Evolutionary conservation across 2,797 vertebrate species (phyloP).

Genomic region (Distichodus sexfasciatus): DNA sequence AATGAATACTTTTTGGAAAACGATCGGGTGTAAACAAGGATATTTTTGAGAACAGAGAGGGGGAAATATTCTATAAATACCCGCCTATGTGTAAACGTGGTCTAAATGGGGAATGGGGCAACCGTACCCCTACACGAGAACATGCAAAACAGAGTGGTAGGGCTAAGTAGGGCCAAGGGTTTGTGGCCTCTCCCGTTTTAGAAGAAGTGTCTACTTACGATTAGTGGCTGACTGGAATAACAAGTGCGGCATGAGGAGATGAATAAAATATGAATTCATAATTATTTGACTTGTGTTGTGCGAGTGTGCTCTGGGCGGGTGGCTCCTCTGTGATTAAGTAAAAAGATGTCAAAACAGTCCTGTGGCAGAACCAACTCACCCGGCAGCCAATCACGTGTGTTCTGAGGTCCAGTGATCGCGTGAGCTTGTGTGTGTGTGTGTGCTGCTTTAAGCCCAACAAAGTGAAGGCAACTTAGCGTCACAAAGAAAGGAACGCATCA

Average conservation of each 20-base stretch:
- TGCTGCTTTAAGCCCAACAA: background rate
- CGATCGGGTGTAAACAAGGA: no score
- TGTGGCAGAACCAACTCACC: slow-evolving; percentile 31
- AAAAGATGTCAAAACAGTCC: slow-evolving; percentile 28
- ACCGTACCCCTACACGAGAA: no score
- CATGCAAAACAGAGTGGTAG: no score
- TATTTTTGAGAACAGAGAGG: no score
- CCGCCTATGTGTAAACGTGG: no score
- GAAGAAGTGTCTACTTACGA: slow-evolving; percentile 26
- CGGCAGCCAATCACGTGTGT: slow-evolving; percentile 28
- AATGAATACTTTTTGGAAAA: no score
- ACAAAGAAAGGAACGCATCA: no score
- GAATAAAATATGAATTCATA: slow-evolving; percentile 49
- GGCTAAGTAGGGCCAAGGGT: no score
- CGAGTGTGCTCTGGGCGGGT: slow-evolving; percentile 28
- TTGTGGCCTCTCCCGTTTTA: no score
- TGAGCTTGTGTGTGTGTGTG: slow-evolving; percentile 2
- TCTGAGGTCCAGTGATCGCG: slow-evolving; percentile 20
- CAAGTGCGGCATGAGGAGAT: slow-evolving; percentile 27
- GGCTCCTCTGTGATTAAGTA: slow-evolving; percentile 39
- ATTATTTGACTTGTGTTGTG: slow-evolving; percentile 42
- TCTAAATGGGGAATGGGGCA: no score
- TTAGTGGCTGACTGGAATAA: slow-evolving; percentile 34
- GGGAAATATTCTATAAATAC: no score
- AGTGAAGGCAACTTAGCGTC: no score